phyloP scores from a whole-genome alignment of 2,797 vertebrate genomes.

The Hemibagrus guttatus region DNA sequence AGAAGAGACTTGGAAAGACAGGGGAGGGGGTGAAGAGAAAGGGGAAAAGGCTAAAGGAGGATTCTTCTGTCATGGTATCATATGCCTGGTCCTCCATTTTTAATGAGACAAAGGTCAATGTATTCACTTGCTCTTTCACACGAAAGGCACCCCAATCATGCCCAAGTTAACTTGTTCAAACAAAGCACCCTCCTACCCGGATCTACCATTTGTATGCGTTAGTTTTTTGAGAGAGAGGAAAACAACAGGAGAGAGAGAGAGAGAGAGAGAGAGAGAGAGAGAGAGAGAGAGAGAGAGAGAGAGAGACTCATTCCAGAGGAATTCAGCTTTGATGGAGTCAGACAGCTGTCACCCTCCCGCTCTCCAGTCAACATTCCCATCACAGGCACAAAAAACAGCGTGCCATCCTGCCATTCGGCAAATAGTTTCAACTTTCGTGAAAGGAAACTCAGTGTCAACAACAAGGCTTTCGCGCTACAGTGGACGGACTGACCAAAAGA shows the following conservation, averaged over 20 bases:
- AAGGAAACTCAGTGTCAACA: constrained; percentile 49
- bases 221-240: constrained; percentile 59
- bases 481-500: constrained; percentile 20
- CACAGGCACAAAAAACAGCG: constrained; percentile 45
- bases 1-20: constrained; percentile 25
- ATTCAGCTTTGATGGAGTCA: constrained; percentile 74
- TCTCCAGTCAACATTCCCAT: constrained; percentile 58
- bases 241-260: constrained; percentile 52
- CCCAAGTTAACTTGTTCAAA: constrained; percentile 88
- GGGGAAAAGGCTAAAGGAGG: constrained; percentile 54
- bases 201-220: constrained; percentile 72
- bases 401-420: constrained; percentile 52
- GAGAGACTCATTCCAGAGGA: constrained; percentile 76
- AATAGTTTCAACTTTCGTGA: constrained; percentile 50
- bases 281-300: constrained; percentile 58
- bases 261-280: constrained; percentile 57
- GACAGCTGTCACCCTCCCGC: constrained; percentile 78
- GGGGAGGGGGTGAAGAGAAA: constrained; percentile 8
- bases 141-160: constrained; percentile 88
- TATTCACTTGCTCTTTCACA: constrained; percentile 89
- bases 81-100: constrained; percentile 84
- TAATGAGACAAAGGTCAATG: constrained; percentile 92
- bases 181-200: constrained; percentile 61
- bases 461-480: constrained; percentile 14
- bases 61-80: constrained; percentile 77